Conservation (phyloP, 2,797 vertebrate species). For the Thalassophryne amazonica region DNA sequence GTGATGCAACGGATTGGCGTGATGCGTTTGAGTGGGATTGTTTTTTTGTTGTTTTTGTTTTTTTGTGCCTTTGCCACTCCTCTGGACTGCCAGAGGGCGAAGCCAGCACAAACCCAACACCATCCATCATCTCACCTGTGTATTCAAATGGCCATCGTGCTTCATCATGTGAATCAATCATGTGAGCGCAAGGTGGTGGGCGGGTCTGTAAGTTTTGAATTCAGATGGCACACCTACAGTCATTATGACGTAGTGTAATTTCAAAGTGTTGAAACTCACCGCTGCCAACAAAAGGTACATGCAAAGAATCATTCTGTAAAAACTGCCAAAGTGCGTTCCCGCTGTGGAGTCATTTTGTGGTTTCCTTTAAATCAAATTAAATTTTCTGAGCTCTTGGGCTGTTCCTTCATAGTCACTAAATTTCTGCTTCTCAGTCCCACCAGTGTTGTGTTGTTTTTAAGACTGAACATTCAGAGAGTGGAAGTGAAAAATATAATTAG, state of each 20-base stretch:
- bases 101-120: conserved; percentile 45
- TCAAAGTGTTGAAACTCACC: conserved; percentile 26
- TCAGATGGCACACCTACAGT: too few relatives aligned
- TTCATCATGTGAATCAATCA: conserved; percentile 18
- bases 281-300: conserved; percentile 47
- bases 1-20: conserved; percentile 1
- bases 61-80: conserved; percentile 81
- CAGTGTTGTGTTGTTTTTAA: too few relatives aligned
- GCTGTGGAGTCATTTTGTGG: too few relatives aligned
- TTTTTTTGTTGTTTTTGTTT: conserved; percentile 70
- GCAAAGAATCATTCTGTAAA: conserved; percentile 19
- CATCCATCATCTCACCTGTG: conserved; percentile 41
- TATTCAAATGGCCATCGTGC: conserved; percentile 16
- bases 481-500: too few relatives aligned
- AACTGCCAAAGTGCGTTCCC: too few relatives aligned
- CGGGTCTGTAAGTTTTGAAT: conserved; percentile 13
- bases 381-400: too few relatives aligned
- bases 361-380: too few relatives aligned
- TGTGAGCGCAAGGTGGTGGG: conserved; percentile 11
- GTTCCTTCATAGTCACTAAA: too few relatives aligned
- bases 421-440: too few relatives aligned
- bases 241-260: too few relatives aligned
- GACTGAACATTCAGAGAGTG: too few relatives aligned
- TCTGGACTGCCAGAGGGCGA: conserved; percentile 59
- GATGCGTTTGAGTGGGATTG: conserved; percentile 16